Conservation (phyloP, 2,113 vertebrate genomes). For the Sialia sialis region DNA sequence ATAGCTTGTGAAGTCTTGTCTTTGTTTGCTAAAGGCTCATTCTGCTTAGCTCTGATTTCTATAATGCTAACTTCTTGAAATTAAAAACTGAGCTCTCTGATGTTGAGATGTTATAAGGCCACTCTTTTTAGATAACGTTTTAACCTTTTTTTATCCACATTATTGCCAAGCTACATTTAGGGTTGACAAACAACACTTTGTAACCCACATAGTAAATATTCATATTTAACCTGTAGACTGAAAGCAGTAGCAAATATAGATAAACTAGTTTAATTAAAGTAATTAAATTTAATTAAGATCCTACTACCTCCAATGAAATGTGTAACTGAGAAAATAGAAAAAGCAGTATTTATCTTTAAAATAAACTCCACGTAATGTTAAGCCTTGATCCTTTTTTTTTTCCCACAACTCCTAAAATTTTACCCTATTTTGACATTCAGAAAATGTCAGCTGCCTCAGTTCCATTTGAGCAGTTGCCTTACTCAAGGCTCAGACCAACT, state of each 20-base stretch:
- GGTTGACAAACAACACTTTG: neutral
- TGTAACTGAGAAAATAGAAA: neutral
- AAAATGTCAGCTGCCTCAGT: neutral
- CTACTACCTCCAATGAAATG: neutral
- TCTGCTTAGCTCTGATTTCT: constrained; percentile 20
- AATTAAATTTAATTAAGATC: neutral
- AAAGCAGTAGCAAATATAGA: neutral
- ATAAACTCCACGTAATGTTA: neutral
- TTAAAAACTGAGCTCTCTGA: neutral
- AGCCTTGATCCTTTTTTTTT: neutral
- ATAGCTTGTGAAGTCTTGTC: neutral
- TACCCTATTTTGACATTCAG: neutral
- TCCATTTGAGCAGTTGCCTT: neutral
- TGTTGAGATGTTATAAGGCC: neutral
- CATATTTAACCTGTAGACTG: neutral
- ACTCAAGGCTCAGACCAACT: neutral
- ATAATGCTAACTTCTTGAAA: neutral
- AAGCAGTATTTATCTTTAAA: neutral
- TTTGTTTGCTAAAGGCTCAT: constrained; percentile 35
- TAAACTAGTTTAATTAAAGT: neutral
- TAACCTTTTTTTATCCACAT: neutral
- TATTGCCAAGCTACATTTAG: neutral
- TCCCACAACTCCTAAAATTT: neutral
- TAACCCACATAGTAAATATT: neutral
- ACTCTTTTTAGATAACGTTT: neutral